These are phyloP conservation scores for Yasuhikotakia modesta DNA, from an alignment of 2,797 vertebrate species.

Conservation along the genomic window DNA sequence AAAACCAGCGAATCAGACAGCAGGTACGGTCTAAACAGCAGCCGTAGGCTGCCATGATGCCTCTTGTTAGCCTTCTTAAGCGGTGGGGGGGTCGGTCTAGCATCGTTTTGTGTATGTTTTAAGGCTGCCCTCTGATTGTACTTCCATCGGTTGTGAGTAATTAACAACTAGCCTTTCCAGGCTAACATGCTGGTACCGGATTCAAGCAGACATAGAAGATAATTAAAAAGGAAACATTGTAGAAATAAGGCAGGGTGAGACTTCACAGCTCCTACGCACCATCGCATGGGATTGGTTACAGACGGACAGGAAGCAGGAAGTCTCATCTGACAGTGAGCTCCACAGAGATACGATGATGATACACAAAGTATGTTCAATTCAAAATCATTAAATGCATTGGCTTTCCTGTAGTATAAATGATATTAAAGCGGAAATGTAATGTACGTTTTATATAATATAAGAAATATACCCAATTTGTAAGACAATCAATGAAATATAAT, in stretches of 20 bases:
- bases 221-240: constrained; percentile 54
- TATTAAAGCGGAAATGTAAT: neutral
- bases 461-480: neutral
- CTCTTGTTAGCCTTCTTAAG: constrained; percentile 46
- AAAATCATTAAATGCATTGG: neutral
- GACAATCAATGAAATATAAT: constrained; percentile 5
- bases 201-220: constrained; percentile 52
- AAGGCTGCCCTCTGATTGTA: constrained; percentile 40
- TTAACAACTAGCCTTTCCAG: constrained; percentile 54
- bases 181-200: constrained; percentile 43
- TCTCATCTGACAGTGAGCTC: neutral
- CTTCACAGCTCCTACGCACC: constrained; percentile 2
- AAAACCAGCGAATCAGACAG: constrained; percentile 47
- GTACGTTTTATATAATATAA: too few relatives aligned
- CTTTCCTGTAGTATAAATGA: neutral
- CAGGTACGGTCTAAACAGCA: constrained; percentile 36
- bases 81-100: constrained; percentile 12
- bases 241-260: constrained; percentile 25
- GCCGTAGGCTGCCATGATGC: constrained; percentile 2
- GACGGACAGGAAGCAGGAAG: neutral
- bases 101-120: constrained; percentile 39
- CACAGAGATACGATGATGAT: neutral
- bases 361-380: too few relatives aligned
- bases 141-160: constrained; percentile 43
- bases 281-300: constrained; percentile 7